Base-by-base conservation (phyloP, 2,797 vertebrate species). In the Myripristis jacobus region DNA sequence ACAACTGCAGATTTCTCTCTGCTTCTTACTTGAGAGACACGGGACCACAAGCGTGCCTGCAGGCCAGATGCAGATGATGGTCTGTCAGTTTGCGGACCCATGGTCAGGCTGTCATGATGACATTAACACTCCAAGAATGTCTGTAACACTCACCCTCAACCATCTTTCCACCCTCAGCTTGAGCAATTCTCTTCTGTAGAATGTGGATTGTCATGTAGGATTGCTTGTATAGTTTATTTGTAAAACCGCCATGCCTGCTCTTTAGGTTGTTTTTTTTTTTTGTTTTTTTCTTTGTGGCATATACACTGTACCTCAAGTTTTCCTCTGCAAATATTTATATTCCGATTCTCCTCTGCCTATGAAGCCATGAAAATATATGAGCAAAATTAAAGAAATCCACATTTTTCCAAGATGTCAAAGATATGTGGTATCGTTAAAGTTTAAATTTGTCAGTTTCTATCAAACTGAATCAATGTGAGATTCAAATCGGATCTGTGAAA, bases 111-210 rank as follows among this genome's bases (percentile, higher is more conserved):
- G 58, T 89, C 84, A 73, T 82, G 79, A 87, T 83, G 87, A 87
- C 86, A 89, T 89, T 88, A 88, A 86, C 81, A 81, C 90, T 89
- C 84, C 79, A 88, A 83, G 88, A 92, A 91, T 91, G 91, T 90
- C 81, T 89, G 80, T 50, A 85, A 83, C 76, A 57, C 78, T 87
- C 86, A 71, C 73, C 86, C 80, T 78, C 81, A 59, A 86, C 86
- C 79, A 83, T 90, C 76, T 91, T 90, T 92, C 89, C 89, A 88
- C 43, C 80, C 87, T 89, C 86, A 75, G 82, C 78, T 79, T 24
- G 36, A 82, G 80, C 70, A 77, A 80, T 74, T 87, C 81, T 83
- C 67, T 69, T 65, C 65, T 81, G 77, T 51, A 80, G 75, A 88
- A 83, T 82, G 63, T 73, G 60, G 80, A 86, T 75, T 76, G 80